Percentiles rank a stretch among this genome's conserved stretches.
These are phyloP conservation scores for Octodon degus DNA, from an alignment of 2,113 vertebrate species.

Conservation along the genomic window DNA sequence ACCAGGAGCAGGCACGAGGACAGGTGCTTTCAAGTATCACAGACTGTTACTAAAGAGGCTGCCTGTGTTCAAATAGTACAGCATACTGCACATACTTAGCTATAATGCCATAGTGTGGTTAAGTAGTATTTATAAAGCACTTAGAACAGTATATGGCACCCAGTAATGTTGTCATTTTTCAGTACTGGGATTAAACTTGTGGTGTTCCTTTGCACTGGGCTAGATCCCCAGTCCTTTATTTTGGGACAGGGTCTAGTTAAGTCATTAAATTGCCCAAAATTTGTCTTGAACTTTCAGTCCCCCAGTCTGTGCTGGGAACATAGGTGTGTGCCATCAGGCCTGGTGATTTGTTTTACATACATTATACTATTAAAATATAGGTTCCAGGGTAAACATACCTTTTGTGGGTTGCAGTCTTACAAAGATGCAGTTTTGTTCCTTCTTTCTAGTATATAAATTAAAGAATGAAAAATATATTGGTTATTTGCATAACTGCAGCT, in stretches of 20 bases:
- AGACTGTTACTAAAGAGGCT: background rate
- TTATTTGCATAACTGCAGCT: conserved; percentile 8
- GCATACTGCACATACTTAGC: background rate
- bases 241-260: background rate
- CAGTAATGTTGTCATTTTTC: background rate
- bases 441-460: conserved; percentile 48
- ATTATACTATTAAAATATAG: background rate
- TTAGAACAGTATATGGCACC: background rate
- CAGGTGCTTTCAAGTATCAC: accelerated
- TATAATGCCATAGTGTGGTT: background rate
- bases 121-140: background rate
- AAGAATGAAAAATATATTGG: conserved; percentile 1
- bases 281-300: background rate
- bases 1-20: background rate
- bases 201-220: background rate
- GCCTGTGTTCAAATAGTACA: background rate
- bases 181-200: background rate
- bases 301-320: background rate
- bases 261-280: background rate
- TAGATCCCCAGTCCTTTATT: background rate
- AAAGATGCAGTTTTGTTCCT: conserved; percentile 13
- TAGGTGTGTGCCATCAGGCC: background rate
- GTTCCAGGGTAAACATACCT: background rate
- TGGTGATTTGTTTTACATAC: background rate
- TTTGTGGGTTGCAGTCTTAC: background rate